phyloP scores from a whole-genome alignment of 2,797 vertebrate genomes.

The Heterohyrax brucei region DNA sequence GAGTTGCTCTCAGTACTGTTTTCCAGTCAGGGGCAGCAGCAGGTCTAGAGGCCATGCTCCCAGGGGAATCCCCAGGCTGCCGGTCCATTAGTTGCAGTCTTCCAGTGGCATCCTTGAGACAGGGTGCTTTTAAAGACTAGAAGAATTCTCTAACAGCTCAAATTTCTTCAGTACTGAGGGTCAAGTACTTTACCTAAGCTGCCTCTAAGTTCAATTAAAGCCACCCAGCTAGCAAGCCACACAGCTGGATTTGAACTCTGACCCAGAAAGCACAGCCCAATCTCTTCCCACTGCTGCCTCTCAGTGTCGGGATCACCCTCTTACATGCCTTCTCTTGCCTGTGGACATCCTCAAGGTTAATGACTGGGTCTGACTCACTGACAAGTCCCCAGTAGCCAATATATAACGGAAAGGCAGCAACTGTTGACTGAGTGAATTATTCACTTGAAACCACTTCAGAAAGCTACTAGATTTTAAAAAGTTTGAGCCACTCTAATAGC shows the following conservation, averaged over 20 bases:
- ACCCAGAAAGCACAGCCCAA: background rate
- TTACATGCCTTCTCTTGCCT: background rate
- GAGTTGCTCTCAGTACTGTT: no score
- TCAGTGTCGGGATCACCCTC: background rate
- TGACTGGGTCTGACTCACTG: background rate
- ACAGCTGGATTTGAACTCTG: background rate
- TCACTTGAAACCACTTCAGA: background rate
- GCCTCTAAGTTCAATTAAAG: background rate
- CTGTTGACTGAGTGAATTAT: background rate
- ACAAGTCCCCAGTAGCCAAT: background rate
- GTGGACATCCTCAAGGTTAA: background rate
- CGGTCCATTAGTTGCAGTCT: no score
- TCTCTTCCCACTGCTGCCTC: background rate
- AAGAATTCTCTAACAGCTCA: background rate
- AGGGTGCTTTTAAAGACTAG: background rate
- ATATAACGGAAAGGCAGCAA: background rate
- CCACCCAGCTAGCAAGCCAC: background rate
- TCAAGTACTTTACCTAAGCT: background rate
- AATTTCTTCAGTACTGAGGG: background rate
- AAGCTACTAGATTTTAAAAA: constrained; percentile 33
- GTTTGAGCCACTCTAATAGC: background rate
- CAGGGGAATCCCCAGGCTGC: no score
- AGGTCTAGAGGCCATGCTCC: no score
- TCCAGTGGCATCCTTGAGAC: background rate
- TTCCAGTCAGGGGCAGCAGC: no score